Base-by-base conservation (phyloP, 2,888 invertebrate species). In the Hydriomena furcata region DNA sequence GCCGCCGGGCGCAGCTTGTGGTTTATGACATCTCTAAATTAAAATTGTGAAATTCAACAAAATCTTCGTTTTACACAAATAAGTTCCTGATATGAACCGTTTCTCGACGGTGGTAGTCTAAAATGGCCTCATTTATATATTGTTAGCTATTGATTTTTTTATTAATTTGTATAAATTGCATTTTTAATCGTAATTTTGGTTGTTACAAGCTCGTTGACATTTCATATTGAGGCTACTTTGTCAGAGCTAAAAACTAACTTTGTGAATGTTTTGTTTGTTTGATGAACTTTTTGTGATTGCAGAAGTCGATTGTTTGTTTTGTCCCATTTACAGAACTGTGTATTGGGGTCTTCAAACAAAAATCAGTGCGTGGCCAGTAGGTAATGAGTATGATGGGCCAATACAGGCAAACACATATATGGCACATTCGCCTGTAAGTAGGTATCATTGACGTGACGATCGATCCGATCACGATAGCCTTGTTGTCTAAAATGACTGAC, bases 81-180 rank as follows among this genome's bases (percentile, higher is more conserved):
- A 58, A 48, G 55, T 58, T 58, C 58, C 52, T 55, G 27, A 17
- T 20, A 11, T 24, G 5, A 31, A 25, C 25, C 8, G 20, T 7
- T 30, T 13, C n/a, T 4, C 25, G 11, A 28, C n/a, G n/a, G 28
- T 13, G 23, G 28, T 23, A 6, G 31, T 8, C 21, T 13, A 12
- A 7, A 13, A 12, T 13, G 12, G 12, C 12, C 25, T 24, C 13
- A 13, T 31, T 31, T 31, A 23, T 43, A 3, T 34, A 8, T 40
- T n/a, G n/a, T 42, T 11, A 30, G 25, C 7, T 48, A 27, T 38
- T 20, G 1, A 21, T 24, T 8, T 11, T 35, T 6, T 41, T 40
- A 25, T 8, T 27, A 7, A 23, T 44, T 7, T 44, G 48, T 49
- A 25, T 49, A 25, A 42, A 36, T 30, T 36, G 24, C 8, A 23